A percentile compares a stretch with the other conserved stretches of the same genome.
These are phyloP conservation scores for Nymphicus hollandicus DNA, from an alignment of 2,113 vertebrate genomes.

Conservation along the genomic window DNA sequence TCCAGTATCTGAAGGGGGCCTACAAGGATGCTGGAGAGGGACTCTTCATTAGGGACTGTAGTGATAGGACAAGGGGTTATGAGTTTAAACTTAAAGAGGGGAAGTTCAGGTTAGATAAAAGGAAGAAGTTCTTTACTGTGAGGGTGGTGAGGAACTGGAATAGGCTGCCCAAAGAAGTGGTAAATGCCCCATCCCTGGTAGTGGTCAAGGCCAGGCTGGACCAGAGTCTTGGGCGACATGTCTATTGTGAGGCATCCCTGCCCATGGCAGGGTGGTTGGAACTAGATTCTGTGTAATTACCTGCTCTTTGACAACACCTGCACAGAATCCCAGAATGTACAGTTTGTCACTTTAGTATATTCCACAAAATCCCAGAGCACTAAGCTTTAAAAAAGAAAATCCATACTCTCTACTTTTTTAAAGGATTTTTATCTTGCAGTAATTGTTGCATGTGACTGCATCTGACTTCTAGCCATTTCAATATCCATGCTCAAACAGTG, in stretches of 20 bases:
- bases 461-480: background rate
- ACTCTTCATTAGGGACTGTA: background rate
- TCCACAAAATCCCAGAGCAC: background rate
- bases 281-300: background rate
- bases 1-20: background rate
- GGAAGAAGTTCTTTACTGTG: background rate
- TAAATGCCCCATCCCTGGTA: background rate
- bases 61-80: background rate
- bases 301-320: background rate
- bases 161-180: background rate
- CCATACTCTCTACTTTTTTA: background rate
- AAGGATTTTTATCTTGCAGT: background rate
- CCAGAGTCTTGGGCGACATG: background rate
- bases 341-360: background rate
- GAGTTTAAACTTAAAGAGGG: background rate
- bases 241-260: background rate
- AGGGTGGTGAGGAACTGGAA: background rate
- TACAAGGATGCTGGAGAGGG: background rate
- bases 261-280: background rate
- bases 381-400: background rate
- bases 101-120: background rate
- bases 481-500: background rate
- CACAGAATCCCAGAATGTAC: background rate
- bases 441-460: background rate
- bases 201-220: background rate